These are phyloP conservation scores for Gonocerus acuteangulatus DNA, from an alignment of 2,888 invertebrate genomes.

Conservation along the genomic window DNA sequence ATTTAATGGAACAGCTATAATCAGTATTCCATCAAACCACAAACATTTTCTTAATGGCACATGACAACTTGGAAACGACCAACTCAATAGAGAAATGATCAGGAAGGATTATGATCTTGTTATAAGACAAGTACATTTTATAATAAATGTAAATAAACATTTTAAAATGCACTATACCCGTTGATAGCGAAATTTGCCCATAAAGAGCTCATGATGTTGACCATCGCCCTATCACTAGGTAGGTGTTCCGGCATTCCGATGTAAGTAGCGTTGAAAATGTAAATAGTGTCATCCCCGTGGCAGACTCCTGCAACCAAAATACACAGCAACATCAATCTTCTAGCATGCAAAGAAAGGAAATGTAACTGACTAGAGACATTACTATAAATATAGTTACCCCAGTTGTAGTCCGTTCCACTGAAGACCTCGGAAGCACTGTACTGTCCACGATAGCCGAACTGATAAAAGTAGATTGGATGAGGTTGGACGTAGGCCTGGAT, in stretches of 20 bases:
- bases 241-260: not conserved
- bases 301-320: not conserved
- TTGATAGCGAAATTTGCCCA: slow-evolving; percentile 10
- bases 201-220: slow-evolving; percentile 4
- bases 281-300: slow-evolving; percentile 9
- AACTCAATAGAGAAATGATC: no score
- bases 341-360: no score
- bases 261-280: slow-evolving; percentile 11
- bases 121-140: no score
- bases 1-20: no score
- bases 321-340: no score
- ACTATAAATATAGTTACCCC: not conserved
- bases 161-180: no score
- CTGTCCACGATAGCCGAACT: slow-evolving; percentile 6
- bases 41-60: no score
- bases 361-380: not conserved
- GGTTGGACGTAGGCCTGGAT: slow-evolving; percentile 5
- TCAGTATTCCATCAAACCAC: no score
- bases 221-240: not conserved
- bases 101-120: no score
- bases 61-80: no score
- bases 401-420: not conserved
- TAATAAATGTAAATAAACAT: no score
- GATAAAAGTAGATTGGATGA: slow-evolving; percentile 5
- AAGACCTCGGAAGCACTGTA: not conserved